phyloP scores from a whole-genome alignment of 2,797 vertebrate genomes.

The Podarcis siculus region DNA sequence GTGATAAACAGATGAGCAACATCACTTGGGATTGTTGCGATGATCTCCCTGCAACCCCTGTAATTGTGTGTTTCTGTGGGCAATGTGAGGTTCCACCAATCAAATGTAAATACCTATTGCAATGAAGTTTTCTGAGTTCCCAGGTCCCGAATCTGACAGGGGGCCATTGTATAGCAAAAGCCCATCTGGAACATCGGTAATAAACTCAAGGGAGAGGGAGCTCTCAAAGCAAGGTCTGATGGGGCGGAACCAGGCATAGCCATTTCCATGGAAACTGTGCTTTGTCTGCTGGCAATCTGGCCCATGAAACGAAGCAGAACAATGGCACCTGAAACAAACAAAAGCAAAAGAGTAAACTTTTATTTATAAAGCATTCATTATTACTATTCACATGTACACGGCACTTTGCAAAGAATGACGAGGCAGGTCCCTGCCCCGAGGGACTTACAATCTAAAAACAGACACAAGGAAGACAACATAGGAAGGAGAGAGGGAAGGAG shows the following conservation, averaged over 20 bases:
- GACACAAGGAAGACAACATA: background rate
- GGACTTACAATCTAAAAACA: background rate
- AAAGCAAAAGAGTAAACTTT: background rate
- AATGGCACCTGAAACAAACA: constrained; percentile 81
- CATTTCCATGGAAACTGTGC: constrained; percentile 87
- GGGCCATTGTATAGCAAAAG: constrained; percentile 86
- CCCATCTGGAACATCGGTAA: constrained; percentile 84
- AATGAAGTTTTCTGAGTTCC: constrained; percentile 84
- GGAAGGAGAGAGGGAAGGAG: background rate
- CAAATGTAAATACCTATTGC: constrained; percentile 80
- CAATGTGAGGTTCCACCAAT: background rate
- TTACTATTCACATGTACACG: background rate
- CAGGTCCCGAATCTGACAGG: constrained; percentile 80
- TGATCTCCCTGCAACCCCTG: too few species aligned
- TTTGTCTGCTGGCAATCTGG: constrained; percentile 88
- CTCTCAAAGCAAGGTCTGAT: constrained; percentile 85
- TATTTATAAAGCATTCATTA: background rate
- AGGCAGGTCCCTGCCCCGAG: too few species aligned
- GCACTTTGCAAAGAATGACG: background rate
- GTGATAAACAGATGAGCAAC: background rate
- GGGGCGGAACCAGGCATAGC: constrained; percentile 88
- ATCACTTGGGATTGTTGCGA: background rate
- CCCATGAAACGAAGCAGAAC: constrained; percentile 84
- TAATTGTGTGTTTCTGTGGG: background rate
- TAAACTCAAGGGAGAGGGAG: constrained; percentile 86